A percentile compares a stretch with the other conserved stretches of the same genome.
phyloP scores from a whole-genome alignment of 2,888 invertebrate species.

The Plagodis pulveraria region DNA sequence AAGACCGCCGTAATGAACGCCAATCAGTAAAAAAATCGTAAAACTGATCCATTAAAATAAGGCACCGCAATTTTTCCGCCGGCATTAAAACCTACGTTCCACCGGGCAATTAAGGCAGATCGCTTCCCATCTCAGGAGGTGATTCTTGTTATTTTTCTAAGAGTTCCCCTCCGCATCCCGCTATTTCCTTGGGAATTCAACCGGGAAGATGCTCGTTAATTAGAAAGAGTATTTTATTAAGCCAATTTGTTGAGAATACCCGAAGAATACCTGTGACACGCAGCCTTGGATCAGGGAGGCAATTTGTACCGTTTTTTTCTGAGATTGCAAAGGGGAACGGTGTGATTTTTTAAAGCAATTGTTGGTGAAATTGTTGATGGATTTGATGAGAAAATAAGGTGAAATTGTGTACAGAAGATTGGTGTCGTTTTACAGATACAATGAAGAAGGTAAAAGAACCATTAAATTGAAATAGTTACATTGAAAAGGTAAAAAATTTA shows the following conservation, averaged over 20 bases:
- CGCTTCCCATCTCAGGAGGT: constrained; percentile 74
- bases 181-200: constrained; percentile 38
- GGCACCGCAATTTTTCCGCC: constrained; percentile 28
- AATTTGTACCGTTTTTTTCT: constrained; percentile 47
- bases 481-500: too few species aligned
- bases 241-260: constrained; percentile 80
- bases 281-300: constrained; percentile 30
- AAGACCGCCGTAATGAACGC: constrained; percentile 9
- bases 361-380: constrained; percentile 34
- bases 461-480: too few species aligned
- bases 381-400: constrained; percentile 28
- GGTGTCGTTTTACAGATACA: neutral
- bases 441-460: neutral
- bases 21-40: constrained; percentile 19
- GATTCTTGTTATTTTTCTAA: constrained; percentile 75
- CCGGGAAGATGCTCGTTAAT: constrained; percentile 64
- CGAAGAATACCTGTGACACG: constrained; percentile 70
- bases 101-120: constrained; percentile 68
- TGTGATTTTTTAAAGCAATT: constrained; percentile 41
- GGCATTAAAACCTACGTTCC: constrained; percentile 27
- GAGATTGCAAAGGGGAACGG: constrained; percentile 41
- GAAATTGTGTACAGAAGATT: constrained; percentile 9
- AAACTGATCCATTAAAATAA: constrained; percentile 33
- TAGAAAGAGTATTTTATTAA: constrained; percentile 79
- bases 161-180: constrained; percentile 36